Base-by-base conservation (phyloP, 2,113 vertebrate species). In the Oenanthe oenanthe region DNA sequence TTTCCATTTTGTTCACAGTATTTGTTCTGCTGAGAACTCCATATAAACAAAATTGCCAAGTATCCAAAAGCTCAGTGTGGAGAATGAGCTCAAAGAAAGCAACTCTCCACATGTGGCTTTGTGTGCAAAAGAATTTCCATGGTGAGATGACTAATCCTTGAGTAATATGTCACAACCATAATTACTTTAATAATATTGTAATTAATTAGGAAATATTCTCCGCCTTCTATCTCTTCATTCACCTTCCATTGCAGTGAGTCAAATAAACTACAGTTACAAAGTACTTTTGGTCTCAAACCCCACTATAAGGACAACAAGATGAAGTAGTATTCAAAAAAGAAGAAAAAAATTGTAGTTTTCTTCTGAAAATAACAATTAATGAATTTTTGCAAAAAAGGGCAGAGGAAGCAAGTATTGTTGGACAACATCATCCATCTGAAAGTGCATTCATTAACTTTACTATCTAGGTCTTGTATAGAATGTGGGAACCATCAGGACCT, bases 181-280 rank as follows among this genome's bases (percentile, higher is more conserved):
- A 82, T 79, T 87, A 58, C 58, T 91, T 91, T 76, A 57, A 57
- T 87, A 95, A 63, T 90, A 90, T 40, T 73, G 22, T 53, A 88
- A 94, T 93, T 89, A 95, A 86, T 82, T 78, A 85, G 42, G 65
- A 94, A 88, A 91, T 88, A 72, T 0, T 1, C 21, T 85, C 31
- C 19, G 36, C 66, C 32, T 70, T 34, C 32, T 83, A 8, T 38
- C 31, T 91, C 32, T 94, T 91, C 32, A 73, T 68, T 68, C 20
- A 68, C 20, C 22, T 85, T 76, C 19, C 22, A 32, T 13, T 77
- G 20, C 20, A 34, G 26, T 62, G 17, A 56, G 54, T 72, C 62
- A 76, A 60, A 67, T 45, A 76, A 92, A 87, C 88, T 58, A 38
- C 38, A 63, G n/a, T 57, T 87, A 62, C 14, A 38, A 73, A 36